These are phyloP conservation scores for Pangasianodon gigas DNA, from an alignment of 2,113 vertebrate genomes.

Conservation along the genomic window DNA sequence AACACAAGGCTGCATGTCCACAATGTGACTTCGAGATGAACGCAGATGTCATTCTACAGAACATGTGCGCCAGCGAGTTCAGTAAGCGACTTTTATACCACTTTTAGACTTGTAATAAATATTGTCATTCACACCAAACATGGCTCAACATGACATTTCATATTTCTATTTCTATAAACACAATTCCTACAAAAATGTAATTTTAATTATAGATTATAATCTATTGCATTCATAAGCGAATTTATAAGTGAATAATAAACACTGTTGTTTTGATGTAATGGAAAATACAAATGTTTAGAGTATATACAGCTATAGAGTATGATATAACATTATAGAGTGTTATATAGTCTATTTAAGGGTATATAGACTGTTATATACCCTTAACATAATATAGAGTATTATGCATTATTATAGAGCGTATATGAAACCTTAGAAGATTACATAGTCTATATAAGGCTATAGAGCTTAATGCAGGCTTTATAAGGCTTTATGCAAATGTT, in stretches of 20 bases:
- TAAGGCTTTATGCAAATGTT: background rate
- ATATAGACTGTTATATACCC: background rate
- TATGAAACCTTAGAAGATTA: background rate
- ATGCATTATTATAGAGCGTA: background rate
- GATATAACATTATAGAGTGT: background rate
- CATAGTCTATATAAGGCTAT: background rate
- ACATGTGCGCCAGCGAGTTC: constrained; percentile 45
- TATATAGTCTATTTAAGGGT: background rate
- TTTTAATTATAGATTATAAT: background rate
- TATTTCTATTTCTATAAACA: background rate
- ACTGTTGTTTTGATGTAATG: background rate
- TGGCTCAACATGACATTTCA: background rate
- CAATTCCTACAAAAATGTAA: background rate
- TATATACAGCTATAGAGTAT: background rate
- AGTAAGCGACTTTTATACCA: constrained; percentile 22
- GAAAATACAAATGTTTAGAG: background rate
- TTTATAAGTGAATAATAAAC: background rate
- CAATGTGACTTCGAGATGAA: constrained; percentile 37
- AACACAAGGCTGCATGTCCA: constrained; percentile 19
- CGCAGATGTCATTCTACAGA: constrained; percentile 31
- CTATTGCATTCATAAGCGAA: background rate
- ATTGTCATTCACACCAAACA: background rate
- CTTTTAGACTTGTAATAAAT: background rate
- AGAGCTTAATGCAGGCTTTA: background rate
- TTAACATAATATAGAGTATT: background rate